Evolutionary conservation across 1,140 invertebrate genomes (phyloP).

Genomic region (Condylostylus longicornis): DNA sequence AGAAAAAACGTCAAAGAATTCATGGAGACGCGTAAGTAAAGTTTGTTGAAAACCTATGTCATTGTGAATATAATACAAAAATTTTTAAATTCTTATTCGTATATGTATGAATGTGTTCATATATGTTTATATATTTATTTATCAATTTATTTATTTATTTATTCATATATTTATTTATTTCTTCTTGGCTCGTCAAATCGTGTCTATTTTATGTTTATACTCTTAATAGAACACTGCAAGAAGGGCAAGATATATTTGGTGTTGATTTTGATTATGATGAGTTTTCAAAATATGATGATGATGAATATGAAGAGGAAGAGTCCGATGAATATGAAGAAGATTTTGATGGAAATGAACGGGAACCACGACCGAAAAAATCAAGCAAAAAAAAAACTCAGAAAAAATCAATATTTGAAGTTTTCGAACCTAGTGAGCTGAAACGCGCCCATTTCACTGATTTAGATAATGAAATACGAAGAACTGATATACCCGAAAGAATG

Average conservation of each 20-base stretch:
- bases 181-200: constrained; percentile 1
- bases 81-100: not conserved
- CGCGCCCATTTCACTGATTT: constrained; percentile 87
- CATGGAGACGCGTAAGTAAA: constrained; percentile 73
- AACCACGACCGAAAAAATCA: constrained; percentile 49
- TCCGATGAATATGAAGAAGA: constrained; percentile 63
- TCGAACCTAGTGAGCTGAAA: constrained; percentile 94
- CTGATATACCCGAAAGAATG: constrained; percentile 83
- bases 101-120: no score
- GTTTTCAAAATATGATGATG: constrained; percentile 77
- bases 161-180: constrained; percentile 1
- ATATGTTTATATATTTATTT: no score
- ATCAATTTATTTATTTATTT: no score
- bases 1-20: constrained; percentile 74
- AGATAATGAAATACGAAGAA: constrained; percentile 82
- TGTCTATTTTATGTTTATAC: no score
- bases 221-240: constrained; percentile 80
- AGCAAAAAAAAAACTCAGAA: constrained; percentile 61
- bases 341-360: constrained; percentile 41
- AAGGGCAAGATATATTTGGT: constrained; percentile 98
- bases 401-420: constrained; percentile 89
- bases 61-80: not conserved
- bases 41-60: no score
- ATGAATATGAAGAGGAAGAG: constrained; percentile 66
- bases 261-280: constrained; percentile 97